These are phyloP conservation scores for Lerema accius DNA, from an alignment of 1,140 invertebrate genomes.

Conservation along the genomic window DNA sequence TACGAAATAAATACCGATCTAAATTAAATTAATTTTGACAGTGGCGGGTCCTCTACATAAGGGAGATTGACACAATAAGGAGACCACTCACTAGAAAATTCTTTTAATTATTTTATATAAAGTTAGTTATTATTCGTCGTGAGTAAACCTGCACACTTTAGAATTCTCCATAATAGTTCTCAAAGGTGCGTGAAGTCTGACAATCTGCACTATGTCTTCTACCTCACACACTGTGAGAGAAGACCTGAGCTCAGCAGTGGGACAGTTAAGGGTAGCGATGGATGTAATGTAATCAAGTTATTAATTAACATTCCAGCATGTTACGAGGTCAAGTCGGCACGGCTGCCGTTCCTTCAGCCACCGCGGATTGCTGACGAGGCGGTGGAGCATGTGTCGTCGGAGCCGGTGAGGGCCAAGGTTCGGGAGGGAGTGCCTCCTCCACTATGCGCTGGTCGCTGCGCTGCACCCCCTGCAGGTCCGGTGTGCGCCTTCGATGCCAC, in stretches of 20 bases:
- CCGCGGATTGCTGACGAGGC: conserved; percentile 50
- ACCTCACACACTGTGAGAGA: no score
- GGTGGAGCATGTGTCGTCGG: conserved; percentile 40
- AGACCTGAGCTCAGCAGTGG: no score
- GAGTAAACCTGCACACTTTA: no score
- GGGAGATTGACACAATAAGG: no score
- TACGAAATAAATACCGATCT: background rate
- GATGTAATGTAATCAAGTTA: background rate
- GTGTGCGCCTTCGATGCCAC: conserved; percentile 82
- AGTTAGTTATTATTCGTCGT: no score
- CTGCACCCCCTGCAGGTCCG: conserved; percentile 72
- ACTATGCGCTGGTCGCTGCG: conserved; percentile 75
- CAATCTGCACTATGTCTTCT: no score
- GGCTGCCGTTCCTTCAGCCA: conserved; percentile 55
- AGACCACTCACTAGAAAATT: no score
- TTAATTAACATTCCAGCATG: conserved; percentile 52
- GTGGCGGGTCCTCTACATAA: no score
- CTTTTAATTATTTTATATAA: no score
- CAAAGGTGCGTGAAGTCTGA: no score
- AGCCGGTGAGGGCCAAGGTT: conserved; percentile 50
- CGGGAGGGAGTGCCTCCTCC: conserved; percentile 68
- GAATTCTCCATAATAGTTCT: no score
- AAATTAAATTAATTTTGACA: background rate
- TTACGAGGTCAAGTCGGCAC: conserved; percentile 51
- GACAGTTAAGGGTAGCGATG: no score